Percentiles rank a stretch among this genome's conserved stretches.
phyloP scores from a whole-genome alignment of 2,113 vertebrate species.

The Halcyon malimbica region DNA sequence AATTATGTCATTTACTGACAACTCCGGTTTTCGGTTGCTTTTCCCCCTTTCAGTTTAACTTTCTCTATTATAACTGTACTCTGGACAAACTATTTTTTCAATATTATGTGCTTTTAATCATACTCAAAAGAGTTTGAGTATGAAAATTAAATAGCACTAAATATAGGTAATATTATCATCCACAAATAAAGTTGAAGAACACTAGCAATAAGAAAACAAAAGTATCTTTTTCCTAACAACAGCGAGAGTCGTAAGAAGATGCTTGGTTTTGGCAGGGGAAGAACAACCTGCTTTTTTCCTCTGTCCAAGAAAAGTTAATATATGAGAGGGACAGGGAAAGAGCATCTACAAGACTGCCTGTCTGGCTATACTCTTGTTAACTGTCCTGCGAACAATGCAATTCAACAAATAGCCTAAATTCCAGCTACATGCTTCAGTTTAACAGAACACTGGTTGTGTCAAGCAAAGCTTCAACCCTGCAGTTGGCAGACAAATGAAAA shows the following conservation, averaged over 20 bases:
- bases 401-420: not conserved
- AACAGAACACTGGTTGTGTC: not conserved
- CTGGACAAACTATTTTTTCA: not conserved
- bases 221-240: not conserved
- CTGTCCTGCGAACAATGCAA: accelerated
- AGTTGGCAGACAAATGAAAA: not conserved
- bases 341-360: not conserved
- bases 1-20: not conserved
- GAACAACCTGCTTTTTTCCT: not conserved
- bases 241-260: not conserved
- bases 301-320: not conserved
- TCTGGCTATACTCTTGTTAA: not conserved
- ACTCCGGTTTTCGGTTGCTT: not conserved
- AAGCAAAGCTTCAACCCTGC: not conserved
- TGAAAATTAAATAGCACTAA: not conserved
- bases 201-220: not conserved
- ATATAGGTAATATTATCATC: not conserved
- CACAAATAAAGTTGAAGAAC: not conserved
- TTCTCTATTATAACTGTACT: not conserved
- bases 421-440: not conserved
- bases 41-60: not conserved
- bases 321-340: not conserved
- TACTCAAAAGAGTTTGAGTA: not conserved
- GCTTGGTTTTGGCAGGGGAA: not conserved
- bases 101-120: not conserved